Evolutionary conservation across 1,140 invertebrate genomes (phyloP).

Genomic region (Lucilia cuprina): DNA sequence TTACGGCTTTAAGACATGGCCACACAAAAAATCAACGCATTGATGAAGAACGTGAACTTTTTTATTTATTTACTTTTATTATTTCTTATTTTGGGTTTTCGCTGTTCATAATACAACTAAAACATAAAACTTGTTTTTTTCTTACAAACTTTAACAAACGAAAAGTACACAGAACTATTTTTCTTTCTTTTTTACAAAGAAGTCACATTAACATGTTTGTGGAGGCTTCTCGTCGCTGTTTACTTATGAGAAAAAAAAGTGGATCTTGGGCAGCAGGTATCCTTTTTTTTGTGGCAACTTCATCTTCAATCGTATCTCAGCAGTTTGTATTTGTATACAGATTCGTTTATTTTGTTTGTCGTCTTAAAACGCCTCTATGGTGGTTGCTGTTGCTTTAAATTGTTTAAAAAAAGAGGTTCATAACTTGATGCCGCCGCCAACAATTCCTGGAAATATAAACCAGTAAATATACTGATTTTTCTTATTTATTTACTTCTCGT

Average conservation of each 20-base stretch:
- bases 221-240: not conserved
- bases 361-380: too few species aligned
- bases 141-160: not conserved
- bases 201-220: not conserved
- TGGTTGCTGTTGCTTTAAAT: not conserved
- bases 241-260: not conserved
- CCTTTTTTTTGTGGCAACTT: not conserved
- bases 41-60: slow-evolving; percentile 7
- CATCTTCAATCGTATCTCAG: not conserved
- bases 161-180: not conserved
- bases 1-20: slow-evolving; percentile 5
- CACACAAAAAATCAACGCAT: slow-evolving; percentile 14
- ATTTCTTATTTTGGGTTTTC: not conserved
- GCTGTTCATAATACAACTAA: not conserved
- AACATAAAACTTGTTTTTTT: not conserved
- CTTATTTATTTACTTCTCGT: slow-evolving; percentile 1
- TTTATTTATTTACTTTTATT: not conserved
- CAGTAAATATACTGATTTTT: not conserved
- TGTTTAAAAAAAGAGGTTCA: not conserved
- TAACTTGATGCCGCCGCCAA: slow-evolving; percentile 7
- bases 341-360: not conserved
- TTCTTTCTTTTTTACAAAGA: not conserved
- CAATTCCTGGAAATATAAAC: slow-evolving; percentile 6
- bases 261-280: not conserved
- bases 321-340: not conserved